A percentile compares a stretch with the other conserved stretches of the same genome.
phyloP scores from a whole-genome alignment of 1,140 invertebrate genomes.

The Tribolium madens region DNA sequence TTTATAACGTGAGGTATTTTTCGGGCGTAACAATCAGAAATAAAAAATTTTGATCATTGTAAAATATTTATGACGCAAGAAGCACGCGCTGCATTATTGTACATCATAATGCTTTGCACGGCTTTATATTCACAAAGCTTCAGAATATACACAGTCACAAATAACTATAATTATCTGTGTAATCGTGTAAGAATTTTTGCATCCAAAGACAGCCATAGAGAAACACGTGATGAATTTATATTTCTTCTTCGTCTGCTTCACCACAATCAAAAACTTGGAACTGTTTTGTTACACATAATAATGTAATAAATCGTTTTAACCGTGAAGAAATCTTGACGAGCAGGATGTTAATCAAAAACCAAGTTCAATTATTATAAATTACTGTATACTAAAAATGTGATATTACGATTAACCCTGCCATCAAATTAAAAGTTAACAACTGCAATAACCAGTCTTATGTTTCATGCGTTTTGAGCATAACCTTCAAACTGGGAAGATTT shows the following conservation, averaged over 20 bases:
- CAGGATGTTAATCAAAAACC: neutral
- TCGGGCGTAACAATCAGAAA: neutral
- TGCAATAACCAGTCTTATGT: neutral
- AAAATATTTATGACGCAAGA: constrained; percentile 10
- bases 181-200: constrained; percentile 2
- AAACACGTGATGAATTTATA: neutral
- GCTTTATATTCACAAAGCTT: constrained; percentile 8
- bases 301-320: neutral
- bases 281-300: neutral
- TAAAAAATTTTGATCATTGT: neutral
- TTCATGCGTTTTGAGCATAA: constrained; percentile 27
- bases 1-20: no score
- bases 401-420: neutral
- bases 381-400: neutral
- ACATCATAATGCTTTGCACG: constrained; percentile 7
- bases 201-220: neutral
- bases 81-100: neutral
- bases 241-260: neutral
- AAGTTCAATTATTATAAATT: neutral
- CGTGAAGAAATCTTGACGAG: neutral
- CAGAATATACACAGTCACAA: constrained; percentile 11
- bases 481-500: constrained; percentile 26
- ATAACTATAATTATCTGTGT: constrained; percentile 26
- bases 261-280: neutral
- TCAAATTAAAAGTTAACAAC: neutral